Percentiles rank a stretch among this genome's conserved stretches.
Evolutionary conservation across 1,140 invertebrate genomes (phyloP).

Genomic region (Kradibia gibbosae): DNA sequence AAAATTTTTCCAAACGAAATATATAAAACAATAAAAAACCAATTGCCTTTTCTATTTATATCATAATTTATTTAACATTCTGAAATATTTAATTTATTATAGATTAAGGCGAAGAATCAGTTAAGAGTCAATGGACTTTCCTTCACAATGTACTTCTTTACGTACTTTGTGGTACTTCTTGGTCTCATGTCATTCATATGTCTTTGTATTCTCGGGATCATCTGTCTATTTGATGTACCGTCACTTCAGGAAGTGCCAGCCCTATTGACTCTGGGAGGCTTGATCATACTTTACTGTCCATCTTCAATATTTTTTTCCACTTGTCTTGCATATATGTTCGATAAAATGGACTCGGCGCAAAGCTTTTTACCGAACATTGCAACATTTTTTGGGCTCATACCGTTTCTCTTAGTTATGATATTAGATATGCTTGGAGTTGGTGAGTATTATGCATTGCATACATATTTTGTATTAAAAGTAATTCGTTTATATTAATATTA

Average conservation of each 20-base stretch:
- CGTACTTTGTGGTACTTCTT: slow-evolving; percentile 82
- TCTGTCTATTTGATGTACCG: slow-evolving; percentile 80
- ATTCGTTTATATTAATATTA: too few species aligned
- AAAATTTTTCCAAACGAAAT: too few species aligned
- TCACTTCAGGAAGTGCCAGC: slow-evolving; percentile 80
- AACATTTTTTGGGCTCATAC: slow-evolving; percentile 82
- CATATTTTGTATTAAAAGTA: too few species aligned
- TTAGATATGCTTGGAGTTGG: slow-evolving; percentile 81
- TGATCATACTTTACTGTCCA: slow-evolving; percentile 83
- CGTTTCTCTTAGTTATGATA: slow-evolving; percentile 80
- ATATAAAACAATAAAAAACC: too few species aligned
- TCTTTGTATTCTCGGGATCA: slow-evolving; percentile 78
- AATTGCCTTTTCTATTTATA: too few species aligned
- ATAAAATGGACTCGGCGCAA: slow-evolving; percentile 86
- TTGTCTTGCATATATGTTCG: slow-evolving; percentile 85
- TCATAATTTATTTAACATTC: too few species aligned
- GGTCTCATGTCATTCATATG: slow-evolving; percentile 81
- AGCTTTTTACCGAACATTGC: slow-evolving; percentile 84
- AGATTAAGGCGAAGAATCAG: slow-evolving; percentile 88
- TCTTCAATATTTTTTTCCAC: slow-evolving; percentile 83
- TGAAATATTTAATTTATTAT: slow-evolving; percentile 46
- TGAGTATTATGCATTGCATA: slow-evolving; percentile 63
- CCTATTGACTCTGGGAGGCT: slow-evolving; percentile 77
- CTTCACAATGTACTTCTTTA: slow-evolving; percentile 84
- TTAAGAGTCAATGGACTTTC: slow-evolving; percentile 86